Conservation (phyloP, 1,140 invertebrate genomes). For the Zeugodacus cucurbitae region DNA sequence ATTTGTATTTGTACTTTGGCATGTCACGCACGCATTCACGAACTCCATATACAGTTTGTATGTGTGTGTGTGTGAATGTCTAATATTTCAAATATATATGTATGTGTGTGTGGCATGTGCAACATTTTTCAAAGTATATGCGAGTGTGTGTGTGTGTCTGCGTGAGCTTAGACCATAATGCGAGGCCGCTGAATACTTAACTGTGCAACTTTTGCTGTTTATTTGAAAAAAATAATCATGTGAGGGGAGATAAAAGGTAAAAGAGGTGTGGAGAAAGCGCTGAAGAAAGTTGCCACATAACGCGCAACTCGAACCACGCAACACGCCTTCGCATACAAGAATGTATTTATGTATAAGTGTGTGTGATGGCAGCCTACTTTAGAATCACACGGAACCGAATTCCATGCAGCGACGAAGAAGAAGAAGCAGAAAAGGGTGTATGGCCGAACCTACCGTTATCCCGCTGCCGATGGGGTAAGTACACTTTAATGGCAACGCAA, state of each 20-base stretch:
- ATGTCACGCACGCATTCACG: neutral
- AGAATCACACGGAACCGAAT: conserved; percentile 21
- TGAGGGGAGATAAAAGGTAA: no score
- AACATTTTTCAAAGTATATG: neutral
- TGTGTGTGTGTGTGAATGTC: neutral
- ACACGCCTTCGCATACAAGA: neutral
- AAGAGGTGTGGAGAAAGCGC: neutral
- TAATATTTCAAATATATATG: neutral
- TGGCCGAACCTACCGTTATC: neutral
- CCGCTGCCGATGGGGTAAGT: neutral
- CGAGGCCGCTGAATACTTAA: conserved; percentile 6
- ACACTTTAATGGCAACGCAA: neutral
- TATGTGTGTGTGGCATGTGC: neutral
- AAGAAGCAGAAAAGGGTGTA: conserved; percentile 22
- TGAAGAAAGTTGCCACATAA: neutral
- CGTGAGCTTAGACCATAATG: neutral
- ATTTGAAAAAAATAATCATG: neutral
- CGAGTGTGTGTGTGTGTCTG: neutral
- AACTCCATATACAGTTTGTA: neutral
- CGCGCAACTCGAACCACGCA: conserved; percentile 30
- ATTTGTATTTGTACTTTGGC: neutral
- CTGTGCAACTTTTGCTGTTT: neutral
- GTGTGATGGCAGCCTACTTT: neutral
- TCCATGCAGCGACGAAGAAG: neutral
- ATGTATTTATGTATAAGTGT: neutral